phyloP scores from a whole-genome alignment of 1,140 invertebrate genomes.

The Cydia amplana region DNA sequence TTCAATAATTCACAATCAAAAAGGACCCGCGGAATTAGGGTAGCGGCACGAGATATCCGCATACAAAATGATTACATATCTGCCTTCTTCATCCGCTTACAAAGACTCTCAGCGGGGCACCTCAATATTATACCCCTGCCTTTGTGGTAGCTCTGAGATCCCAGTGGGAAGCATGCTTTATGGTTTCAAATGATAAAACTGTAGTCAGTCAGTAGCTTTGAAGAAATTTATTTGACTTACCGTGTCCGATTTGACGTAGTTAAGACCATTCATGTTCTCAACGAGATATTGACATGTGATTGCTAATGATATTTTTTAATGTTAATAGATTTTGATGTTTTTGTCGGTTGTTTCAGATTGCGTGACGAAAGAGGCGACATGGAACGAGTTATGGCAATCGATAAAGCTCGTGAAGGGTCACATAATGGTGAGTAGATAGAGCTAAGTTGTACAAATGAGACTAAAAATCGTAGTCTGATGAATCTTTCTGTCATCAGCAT shows the following conservation, averaged over 20 bases:
- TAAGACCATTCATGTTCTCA: constrained; percentile 53
- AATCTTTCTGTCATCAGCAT: too few species aligned
- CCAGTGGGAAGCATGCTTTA: constrained; percentile 75
- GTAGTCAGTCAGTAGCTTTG: constrained; percentile 73
- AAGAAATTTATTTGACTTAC: constrained; percentile 62
- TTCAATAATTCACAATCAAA: constrained; percentile 75
- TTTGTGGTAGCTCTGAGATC: constrained; percentile 69
- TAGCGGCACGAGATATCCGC: constrained; percentile 63
- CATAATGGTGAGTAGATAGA: constrained; percentile 84
- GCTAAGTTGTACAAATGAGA: not conserved
- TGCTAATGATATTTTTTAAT: constrained; percentile 25
- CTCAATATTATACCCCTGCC: constrained; percentile 75
- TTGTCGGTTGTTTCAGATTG: constrained; percentile 83
- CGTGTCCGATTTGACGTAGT: constrained; percentile 57
- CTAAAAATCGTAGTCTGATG: not conserved
- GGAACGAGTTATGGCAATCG: constrained; percentile 87
- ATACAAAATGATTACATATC: constrained; percentile 75
- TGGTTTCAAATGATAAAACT: constrained; percentile 78
- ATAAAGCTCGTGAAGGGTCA: constrained; percentile 91
- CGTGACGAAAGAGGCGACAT: constrained; percentile 90
- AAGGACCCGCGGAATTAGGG: constrained; percentile 69
- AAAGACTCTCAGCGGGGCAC: constrained; percentile 75
- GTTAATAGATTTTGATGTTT: not conserved
- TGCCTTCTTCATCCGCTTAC: constrained; percentile 72
- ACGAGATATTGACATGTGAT: constrained; percentile 56